These are phyloP conservation scores for Campoplex nolae DNA, from an alignment of 2,888 invertebrate species.

Conservation along the genomic window DNA sequence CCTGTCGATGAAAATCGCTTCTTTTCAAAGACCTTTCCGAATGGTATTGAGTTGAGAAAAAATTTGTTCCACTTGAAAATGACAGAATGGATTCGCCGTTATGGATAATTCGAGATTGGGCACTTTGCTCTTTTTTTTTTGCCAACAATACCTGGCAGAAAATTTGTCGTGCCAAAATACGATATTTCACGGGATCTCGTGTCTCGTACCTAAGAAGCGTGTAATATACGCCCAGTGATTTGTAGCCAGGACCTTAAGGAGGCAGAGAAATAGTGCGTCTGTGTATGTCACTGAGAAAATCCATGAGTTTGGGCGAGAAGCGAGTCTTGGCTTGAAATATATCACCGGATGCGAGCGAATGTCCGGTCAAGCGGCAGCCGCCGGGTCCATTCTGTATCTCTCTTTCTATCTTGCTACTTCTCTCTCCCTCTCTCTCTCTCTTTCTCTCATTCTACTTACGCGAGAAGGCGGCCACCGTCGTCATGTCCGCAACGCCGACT, in stretches of 20 bases:
- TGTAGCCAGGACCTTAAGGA: constrained; percentile 76
- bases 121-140: constrained; percentile 38
- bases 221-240: constrained; percentile 82
- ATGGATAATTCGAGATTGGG: constrained; percentile 15
- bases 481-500: constrained; percentile 44
- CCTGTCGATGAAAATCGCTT: too few relatives aligned
- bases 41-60: too few relatives aligned
- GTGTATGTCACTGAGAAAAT: constrained; percentile 27
- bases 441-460: constrained; percentile 20
- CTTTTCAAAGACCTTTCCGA: not conserved
- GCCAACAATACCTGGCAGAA: constrained; percentile 48
- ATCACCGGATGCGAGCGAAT: constrained; percentile 79
- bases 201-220: constrained; percentile 77
- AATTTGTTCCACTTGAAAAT: not conserved
- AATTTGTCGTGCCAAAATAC: constrained; percentile 79
- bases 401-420: constrained; percentile 12
- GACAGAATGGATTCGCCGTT: not conserved
- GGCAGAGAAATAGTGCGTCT: constrained; percentile 48
- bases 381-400: constrained; percentile 67
- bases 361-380: constrained; percentile 68
- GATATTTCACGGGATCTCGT: constrained; percentile 78
- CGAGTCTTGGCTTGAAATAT: constrained; percentile 76
- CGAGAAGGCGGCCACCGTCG: constrained; percentile 40
- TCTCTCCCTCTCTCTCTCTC: constrained; percentile 33
- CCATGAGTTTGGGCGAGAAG: constrained; percentile 55